Base-by-base conservation (phyloP, 1,140 invertebrate genomes). In the Antheraea pernyi region DNA sequence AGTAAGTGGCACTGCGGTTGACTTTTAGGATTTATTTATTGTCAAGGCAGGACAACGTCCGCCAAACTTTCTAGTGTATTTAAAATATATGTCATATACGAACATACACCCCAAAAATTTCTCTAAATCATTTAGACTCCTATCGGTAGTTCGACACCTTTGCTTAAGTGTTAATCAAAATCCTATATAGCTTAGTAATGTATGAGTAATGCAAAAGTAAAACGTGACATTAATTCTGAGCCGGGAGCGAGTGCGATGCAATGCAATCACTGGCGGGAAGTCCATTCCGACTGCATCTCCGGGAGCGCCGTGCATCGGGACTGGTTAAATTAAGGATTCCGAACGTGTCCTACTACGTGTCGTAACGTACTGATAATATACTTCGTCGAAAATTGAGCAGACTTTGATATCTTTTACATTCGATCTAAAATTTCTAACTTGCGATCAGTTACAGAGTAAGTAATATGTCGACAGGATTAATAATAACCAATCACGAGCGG, bases 231-330 rank as follows among this genome's bases (percentile, higher is more conserved):
- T 87, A 85, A 87, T 85, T 86, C 77, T 71, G 71, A 82, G 83
- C 81, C 80, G 82, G 84, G 72, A 78, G 76, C 74, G 46, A 79
- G 78, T 75, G 81, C 77, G 81, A 85, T 78, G 46, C 46, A 53
- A 16, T 53, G 85, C 85, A 90, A 90, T 90, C 88, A 85, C 84
- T 62, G 77, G 75, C 79, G 79, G 88, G 84, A 89, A 89, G 80
- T 84, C 85, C 83, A 84, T 85, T 79, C 84, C 82, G 82, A 61
- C 72, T 86, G 86, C 84, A 88, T 88, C 86, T 86, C 85, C 88
- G 85, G 82, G 66, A 64, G 59, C 72, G 75, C 67, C 72, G 77
- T 59, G 68, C 70, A 69, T 67, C 63, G 72, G 65, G 70, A 79
- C 75, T 75, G 78, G 81, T 80, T 82, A 81, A 89, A 90, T 90